Conservation (phyloP, 1,140 invertebrate genomes). For the Bombus superbus region DNA sequence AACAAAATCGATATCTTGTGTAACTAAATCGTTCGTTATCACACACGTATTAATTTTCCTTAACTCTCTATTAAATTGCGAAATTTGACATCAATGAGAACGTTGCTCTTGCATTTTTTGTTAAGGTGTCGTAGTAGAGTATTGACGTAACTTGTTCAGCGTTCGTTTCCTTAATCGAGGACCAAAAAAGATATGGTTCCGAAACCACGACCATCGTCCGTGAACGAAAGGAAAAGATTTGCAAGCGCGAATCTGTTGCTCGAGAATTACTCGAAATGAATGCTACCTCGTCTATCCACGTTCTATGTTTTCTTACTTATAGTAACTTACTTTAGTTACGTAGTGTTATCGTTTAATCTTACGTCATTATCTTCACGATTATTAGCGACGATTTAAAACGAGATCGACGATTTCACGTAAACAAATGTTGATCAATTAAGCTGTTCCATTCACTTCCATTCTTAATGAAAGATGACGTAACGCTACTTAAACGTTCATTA, state of each 20-base stretch:
- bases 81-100: too few relatives aligned
- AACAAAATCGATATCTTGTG: background rate
- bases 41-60: background rate
- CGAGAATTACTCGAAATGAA: constrained; percentile 14
- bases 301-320: constrained; percentile 32
- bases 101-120: background rate
- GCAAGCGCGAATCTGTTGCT: constrained; percentile 22
- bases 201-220: background rate
- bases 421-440: background rate
- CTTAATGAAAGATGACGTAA: background rate
- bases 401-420: background rate
- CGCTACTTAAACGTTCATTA: background rate
- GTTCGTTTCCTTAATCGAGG: background rate
- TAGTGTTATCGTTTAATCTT: constrained; percentile 22
- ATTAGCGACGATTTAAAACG: background rate
- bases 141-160: background rate
- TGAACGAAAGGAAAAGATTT: background rate
- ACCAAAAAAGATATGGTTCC: background rate
- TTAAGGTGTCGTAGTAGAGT: background rate
- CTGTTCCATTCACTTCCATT: background rate
- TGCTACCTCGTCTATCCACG: constrained; percentile 21
- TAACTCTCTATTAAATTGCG: background rate
- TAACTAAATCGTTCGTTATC: background rate
- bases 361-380: background rate
- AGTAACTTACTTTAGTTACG: constrained; percentile 11